Percentiles rank a stretch among this genome's conserved stretches.
phyloP scores from a whole-genome alignment of 2,888 invertebrate genomes.

The Pseudococcus viburni region DNA sequence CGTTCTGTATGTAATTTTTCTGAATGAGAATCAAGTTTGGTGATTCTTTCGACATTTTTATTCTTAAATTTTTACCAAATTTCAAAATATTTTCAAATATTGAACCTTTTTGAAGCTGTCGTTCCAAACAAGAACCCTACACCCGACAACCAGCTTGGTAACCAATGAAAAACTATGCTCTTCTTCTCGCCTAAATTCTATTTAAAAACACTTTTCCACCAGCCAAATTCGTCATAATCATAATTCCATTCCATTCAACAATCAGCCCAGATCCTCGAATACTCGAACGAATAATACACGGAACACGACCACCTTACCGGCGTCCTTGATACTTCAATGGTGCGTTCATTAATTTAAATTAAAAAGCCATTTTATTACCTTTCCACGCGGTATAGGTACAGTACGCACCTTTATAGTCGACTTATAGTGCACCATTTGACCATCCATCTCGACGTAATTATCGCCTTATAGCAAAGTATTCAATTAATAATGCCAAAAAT shows the following conservation, averaged over 20 bases:
- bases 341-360: constrained; percentile 38
- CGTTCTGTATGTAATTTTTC: too few species aligned
- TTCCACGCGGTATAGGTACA: background rate
- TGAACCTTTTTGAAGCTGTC: too few species aligned
- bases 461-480: constrained; percentile 13
- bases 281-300: background rate
- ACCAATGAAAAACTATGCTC: too few species aligned
- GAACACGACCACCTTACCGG: background rate
- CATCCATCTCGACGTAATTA: constrained; percentile 32
- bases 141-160: too few species aligned
- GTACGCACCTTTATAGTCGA: background rate
- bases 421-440: background rate
- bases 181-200: background rate
- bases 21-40: too few species aligned
- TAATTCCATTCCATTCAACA: background rate
- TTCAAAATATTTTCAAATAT: too few species aligned
- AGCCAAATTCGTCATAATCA: background rate
- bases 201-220: background rate
- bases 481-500: constrained; percentile 11
- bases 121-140: too few species aligned
- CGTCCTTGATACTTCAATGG: constrained; percentile 23
- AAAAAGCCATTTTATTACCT: constrained; percentile 47
- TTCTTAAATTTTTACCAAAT: too few species aligned
- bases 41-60: too few species aligned
- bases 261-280: background rate